Conservation (phyloP, 2,888 invertebrate genomes). For the Calameuta filiformis region DNA sequence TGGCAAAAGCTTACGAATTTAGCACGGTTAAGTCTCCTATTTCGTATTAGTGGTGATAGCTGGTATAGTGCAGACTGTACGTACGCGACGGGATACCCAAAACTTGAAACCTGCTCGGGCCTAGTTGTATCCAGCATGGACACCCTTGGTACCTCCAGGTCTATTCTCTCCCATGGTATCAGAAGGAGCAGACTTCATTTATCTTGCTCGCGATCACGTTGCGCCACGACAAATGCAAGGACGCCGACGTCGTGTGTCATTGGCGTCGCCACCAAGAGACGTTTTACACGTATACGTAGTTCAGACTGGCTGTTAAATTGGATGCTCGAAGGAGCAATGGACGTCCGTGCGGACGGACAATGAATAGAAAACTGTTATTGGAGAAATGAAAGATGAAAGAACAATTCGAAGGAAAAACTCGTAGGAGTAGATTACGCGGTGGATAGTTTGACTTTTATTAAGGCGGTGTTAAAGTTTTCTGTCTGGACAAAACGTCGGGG, state of each 20-base stretch:
- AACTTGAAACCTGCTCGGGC: background rate
- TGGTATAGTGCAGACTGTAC: background rate
- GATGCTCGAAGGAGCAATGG: background rate
- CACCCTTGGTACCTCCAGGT: conserved; percentile 15
- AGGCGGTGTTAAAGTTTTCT: background rate
- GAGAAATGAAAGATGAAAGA: background rate
- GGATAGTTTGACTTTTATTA: background rate
- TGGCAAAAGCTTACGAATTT: conserved; percentile 29
- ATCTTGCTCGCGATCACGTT: conserved; percentile 50
- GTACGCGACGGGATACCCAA: background rate
- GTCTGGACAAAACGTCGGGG: background rate
- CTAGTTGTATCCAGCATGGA: background rate
- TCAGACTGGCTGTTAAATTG: background rate
- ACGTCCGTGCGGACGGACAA: background rate
- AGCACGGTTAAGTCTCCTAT: conserved; percentile 28
- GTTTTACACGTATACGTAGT: background rate
- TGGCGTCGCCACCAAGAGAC: background rate
- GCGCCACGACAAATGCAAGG: conserved; percentile 48
- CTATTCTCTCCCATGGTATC: conserved; percentile 18
- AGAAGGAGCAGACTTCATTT: conserved; percentile 42
- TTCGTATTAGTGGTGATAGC: conserved; percentile 17
- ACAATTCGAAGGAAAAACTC: background rate
- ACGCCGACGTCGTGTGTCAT: conserved; percentile 10
- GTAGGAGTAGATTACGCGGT: background rate
- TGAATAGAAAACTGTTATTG: background rate